These are phyloP conservation scores for Physocephala rufipes DNA, from an alignment of 2,888 invertebrate genomes.

Conservation along the genomic window DNA sequence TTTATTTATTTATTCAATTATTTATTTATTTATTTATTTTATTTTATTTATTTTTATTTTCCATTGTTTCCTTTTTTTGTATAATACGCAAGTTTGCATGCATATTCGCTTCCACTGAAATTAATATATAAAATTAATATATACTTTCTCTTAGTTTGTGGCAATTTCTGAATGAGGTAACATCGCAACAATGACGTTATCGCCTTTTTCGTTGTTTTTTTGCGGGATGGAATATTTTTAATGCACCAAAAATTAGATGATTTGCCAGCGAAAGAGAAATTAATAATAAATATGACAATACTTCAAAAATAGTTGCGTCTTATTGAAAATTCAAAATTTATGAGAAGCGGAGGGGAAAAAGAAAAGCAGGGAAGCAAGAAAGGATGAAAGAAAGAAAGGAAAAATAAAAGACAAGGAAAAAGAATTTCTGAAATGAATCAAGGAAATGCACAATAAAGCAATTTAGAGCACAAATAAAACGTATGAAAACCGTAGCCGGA, in stretches of 20 bases:
- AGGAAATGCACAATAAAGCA: neutral
- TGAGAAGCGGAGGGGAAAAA: neutral
- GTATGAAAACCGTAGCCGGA: too few relatives aligned
- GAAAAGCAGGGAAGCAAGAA: neutral
- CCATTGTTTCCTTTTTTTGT: too few relatives aligned
- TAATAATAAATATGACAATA: too few relatives aligned
- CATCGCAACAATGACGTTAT: slow-evolving; percentile 33
- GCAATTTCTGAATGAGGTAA: slow-evolving; percentile 41
- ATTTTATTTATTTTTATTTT: too few relatives aligned
- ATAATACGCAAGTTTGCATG: too few relatives aligned
- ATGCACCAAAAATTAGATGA: neutral
- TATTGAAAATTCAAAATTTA: too few relatives aligned
- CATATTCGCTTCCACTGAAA: too few relatives aligned
- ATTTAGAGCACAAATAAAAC: neutral
- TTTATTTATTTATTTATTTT: too few relatives aligned
- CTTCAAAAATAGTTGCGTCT: too few relatives aligned
- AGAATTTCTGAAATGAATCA: neutral
- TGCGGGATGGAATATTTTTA: neutral
- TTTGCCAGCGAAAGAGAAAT: too few relatives aligned
- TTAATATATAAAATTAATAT: too few relatives aligned
- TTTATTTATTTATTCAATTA: too few relatives aligned
- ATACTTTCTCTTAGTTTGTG: slow-evolving; percentile 41
- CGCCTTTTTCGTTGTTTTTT: neutral
- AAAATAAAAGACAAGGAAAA: neutral
- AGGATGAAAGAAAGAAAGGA: neutral